A percentile compares a stretch with the other conserved stretches of the same genome.
Evolutionary conservation across 2,113 vertebrate genomes (phyloP).

Genomic region (Laterallus jamaicensis): DNA sequence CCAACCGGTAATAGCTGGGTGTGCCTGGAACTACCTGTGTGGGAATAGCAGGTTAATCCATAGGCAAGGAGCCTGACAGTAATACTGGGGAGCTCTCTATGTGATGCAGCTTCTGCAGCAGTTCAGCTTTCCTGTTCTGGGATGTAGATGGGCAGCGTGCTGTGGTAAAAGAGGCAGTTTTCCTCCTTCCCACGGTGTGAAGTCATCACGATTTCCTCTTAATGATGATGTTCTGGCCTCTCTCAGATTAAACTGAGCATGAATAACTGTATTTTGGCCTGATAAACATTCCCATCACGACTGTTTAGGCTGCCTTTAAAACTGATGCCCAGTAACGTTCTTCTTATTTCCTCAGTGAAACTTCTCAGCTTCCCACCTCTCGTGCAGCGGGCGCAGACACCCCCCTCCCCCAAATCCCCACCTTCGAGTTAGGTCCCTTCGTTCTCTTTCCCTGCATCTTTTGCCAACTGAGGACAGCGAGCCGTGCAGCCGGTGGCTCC

Average conservation of each 20-base stretch:
- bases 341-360: not conserved
- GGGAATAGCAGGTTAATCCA: not conserved
- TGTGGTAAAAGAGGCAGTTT: not conserved
- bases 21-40: not conserved
- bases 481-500: not conserved
- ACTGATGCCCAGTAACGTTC: not conserved
- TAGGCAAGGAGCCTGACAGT: not conserved
- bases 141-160: not conserved
- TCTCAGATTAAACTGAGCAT: not conserved
- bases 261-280: not conserved
- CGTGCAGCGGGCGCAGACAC: rapidly evolving
- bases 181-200: not conserved
- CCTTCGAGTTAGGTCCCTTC: rapidly evolving
- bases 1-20: not conserved
- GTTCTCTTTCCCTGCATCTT: not conserved
- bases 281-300: not conserved
- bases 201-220: not conserved
- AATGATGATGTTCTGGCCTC: not conserved
- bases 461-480: not conserved
- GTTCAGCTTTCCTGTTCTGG: not conserved
- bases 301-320: not conserved
- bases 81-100: not conserved
- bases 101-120: not conserved
- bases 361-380: not conserved
- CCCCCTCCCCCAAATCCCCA: not conserved